These are phyloP conservation scores for Sphecodes monilicornis DNA, from an alignment of 2,888 invertebrate genomes.

Conservation along the genomic window DNA sequence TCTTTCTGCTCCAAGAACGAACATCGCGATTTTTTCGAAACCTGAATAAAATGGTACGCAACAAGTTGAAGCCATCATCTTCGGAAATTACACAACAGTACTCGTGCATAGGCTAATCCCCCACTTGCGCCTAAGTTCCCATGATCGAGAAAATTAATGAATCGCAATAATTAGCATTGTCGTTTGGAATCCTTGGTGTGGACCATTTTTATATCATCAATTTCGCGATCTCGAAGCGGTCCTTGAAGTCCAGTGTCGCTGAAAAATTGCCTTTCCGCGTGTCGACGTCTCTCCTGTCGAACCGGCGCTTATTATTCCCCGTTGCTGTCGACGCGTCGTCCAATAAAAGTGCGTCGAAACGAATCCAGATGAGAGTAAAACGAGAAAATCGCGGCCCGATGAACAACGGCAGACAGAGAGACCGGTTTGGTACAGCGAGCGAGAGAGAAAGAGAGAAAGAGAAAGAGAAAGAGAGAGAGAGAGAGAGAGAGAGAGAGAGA, in stretches of 20 bases:
- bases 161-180: not conserved
- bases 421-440: not conserved
- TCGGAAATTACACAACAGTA: no score
- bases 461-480: conserved; percentile 22
- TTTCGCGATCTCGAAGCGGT: not conserved
- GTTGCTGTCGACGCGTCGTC: conserved; percentile 47
- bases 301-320: conserved; percentile 63
- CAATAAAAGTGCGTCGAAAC: conserved; percentile 60
- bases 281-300: conserved; percentile 35
- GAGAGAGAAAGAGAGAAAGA: not conserved
- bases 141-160: not conserved
- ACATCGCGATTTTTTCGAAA: no score
- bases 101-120: no score
- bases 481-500: not conserved
- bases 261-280: conserved; percentile 55
- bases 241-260: conserved; percentile 1
- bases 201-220: not conserved
- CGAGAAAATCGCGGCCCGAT: conserved; percentile 19
- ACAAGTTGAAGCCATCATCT: no score
- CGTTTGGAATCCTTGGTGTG: not conserved
- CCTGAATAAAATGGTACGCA: no score
- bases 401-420: not conserved
- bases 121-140: no score
- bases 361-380: conserved; percentile 53
- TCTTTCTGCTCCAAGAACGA: no score